These are phyloP conservation scores for Megaceryle maxima DNA, from an alignment of 2,113 vertebrate genomes.

Conservation along the genomic window DNA sequence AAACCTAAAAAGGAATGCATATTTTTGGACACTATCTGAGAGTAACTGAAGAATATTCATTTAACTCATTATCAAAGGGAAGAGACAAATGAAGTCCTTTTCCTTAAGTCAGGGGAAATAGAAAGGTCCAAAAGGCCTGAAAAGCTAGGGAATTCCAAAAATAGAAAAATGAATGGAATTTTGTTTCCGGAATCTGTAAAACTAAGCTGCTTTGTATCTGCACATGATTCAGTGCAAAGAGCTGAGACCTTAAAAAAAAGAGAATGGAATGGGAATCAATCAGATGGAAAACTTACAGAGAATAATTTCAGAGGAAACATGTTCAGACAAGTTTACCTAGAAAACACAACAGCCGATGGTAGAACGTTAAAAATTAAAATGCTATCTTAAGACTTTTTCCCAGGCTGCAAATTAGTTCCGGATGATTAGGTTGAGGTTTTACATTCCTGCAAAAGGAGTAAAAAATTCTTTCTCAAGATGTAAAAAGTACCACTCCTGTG, in stretches of 20 bases:
- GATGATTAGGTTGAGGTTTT: background rate
- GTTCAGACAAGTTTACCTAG: background rate
- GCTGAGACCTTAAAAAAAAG: background rate
- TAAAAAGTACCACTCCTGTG: background rate
- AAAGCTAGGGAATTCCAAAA: background rate
- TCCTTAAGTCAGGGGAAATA: background rate
- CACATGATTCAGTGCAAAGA: background rate
- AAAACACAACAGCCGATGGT: background rate
- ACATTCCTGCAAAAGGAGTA: background rate
- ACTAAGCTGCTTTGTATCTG: background rate
- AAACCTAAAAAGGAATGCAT: background rate
- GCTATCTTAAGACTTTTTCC: background rate
- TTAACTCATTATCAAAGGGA: background rate
- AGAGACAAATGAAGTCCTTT: background rate
- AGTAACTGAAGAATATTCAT: background rate
- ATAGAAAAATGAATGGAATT: background rate
- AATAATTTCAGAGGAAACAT: background rate
- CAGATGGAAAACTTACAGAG: background rate
- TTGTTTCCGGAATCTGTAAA: background rate
- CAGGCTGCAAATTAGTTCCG: constrained; percentile 22
- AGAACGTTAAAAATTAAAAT: background rate
- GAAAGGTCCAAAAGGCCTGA: background rate
- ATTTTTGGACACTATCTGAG: background rate
- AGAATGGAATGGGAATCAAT: background rate
- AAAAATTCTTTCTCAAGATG: background rate